These are phyloP conservation scores for Oligia strigilis DNA, from an alignment of 2,888 invertebrate species.

Conservation along the genomic window DNA sequence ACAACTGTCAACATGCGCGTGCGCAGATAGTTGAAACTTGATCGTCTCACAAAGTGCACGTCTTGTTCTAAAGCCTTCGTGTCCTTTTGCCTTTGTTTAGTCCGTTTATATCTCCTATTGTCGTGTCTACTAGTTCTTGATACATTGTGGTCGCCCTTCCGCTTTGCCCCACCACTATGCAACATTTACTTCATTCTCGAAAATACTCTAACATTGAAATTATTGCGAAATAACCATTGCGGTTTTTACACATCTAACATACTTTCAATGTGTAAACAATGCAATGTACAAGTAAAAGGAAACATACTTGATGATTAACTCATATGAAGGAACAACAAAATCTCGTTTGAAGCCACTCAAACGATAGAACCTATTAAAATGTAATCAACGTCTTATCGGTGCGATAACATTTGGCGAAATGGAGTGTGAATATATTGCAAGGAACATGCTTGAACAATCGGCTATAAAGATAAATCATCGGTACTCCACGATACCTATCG, in stretches of 20 bases:
- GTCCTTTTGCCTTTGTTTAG: neutral
- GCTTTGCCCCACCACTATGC: constrained; percentile 55
- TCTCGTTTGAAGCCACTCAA: constrained; percentile 52
- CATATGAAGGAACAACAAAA: constrained; percentile 19
- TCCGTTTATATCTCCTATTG: neutral
- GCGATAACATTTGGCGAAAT: constrained; percentile 54
- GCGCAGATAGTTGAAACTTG: neutral
- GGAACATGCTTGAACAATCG: constrained; percentile 42
- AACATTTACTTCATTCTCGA: constrained; percentile 52
- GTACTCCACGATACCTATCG: constrained; percentile 10
- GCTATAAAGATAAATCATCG: constrained; percentile 43
- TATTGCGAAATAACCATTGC: constrained; percentile 48
- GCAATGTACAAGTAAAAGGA: neutral
- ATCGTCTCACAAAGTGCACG: neutral
- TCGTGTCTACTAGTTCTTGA: neutral
- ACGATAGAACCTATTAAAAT: constrained; percentile 54
- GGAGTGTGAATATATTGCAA: constrained; percentile 49
- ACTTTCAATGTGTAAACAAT: constrained; percentile 48
- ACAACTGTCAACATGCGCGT: neutral
- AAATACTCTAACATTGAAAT: constrained; percentile 60
- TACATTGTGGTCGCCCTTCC: constrained; percentile 63
- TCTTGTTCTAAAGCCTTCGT: neutral
- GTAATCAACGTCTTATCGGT: constrained; percentile 59
- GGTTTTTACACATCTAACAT: constrained; percentile 39
- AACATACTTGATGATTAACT: constrained; percentile 1